These are phyloP conservation scores for Mesoclemmys tuberculata DNA, from an alignment of 2,113 vertebrate species.

Conservation along the genomic window DNA sequence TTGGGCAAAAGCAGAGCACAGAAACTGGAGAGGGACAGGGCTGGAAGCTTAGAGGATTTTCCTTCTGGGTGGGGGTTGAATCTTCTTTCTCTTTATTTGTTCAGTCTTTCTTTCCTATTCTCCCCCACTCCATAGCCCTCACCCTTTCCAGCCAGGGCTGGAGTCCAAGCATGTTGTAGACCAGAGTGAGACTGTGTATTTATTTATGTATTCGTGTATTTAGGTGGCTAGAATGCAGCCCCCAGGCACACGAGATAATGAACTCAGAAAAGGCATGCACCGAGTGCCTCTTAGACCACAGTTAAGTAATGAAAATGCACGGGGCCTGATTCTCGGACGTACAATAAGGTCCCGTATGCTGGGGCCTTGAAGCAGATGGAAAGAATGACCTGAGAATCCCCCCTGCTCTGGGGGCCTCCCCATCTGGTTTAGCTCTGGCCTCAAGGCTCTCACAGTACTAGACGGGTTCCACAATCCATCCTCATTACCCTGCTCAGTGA, in stretches of 20 bases:
- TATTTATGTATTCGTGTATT: rapidly evolving
- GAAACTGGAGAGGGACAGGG: neutral
- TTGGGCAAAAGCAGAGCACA: neutral
- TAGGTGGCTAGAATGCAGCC: neutral
- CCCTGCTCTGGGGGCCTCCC: too few species aligned
- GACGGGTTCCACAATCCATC: neutral
- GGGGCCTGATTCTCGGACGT: neutral
- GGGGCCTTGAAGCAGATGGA: rapidly evolving
- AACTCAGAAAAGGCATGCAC: neutral
- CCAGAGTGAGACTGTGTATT: neutral
- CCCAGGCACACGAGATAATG: too few species aligned
- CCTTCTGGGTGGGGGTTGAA: neutral
- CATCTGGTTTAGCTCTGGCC: neutral
- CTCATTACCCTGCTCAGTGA: neutral
- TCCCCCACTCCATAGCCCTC: neutral
- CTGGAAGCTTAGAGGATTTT: neutral
- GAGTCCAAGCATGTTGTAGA: neutral
- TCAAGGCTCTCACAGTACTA: neutral
- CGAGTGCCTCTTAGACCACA: neutral
- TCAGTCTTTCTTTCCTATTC: neutral
- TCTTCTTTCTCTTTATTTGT: rapidly evolving
- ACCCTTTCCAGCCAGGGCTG: neutral
- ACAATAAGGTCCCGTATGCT: neutral
- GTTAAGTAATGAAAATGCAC: neutral
- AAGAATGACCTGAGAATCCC: neutral